phyloP scores from a whole-genome alignment of 2,113 vertebrate genomes.

The Cranoglanis bouderius region DNA sequence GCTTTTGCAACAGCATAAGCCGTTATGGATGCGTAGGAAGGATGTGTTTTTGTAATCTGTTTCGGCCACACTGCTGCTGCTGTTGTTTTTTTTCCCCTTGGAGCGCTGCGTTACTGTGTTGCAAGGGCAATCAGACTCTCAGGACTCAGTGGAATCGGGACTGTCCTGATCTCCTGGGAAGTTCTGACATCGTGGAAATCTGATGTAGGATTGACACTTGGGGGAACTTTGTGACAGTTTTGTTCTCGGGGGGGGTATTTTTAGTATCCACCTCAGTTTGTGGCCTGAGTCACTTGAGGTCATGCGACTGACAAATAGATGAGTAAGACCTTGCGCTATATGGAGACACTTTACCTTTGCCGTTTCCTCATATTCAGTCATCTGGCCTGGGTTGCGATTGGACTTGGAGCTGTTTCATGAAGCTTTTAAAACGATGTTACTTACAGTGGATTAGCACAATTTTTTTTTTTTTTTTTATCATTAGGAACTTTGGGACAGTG shows the following conservation, averaged over 20 bases:
- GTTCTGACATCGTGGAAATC: conserved; percentile 1
- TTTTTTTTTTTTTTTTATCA: background rate
- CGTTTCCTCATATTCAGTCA: background rate
- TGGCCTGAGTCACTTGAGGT: conserved; percentile 48
- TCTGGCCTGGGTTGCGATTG: background rate
- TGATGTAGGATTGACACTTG: background rate
- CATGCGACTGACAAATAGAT: conserved; percentile 38
- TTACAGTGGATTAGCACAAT: background rate
- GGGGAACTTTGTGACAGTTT: conserved; percentile 21
- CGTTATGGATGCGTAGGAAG: background rate
- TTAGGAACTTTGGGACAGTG: background rate
- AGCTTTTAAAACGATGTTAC: background rate
- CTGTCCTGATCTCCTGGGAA: background rate
- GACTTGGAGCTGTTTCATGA: background rate
- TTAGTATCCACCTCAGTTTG: conserved; percentile 20
- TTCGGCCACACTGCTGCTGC: background rate
- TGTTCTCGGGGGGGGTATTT: conserved; percentile 25
- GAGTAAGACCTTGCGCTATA: conserved; percentile 29
- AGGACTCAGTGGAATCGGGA: conserved; percentile 7
- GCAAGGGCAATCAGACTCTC: background rate
- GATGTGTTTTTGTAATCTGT: conserved; percentile 1
- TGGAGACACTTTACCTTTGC: background rate
- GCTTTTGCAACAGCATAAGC: conserved; percentile 10
- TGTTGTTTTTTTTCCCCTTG: background rate
- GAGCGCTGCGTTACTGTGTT: background rate